Percentiles rank a stretch among this genome's conserved stretches.
phyloP scores from a whole-genome alignment of 2,888 invertebrate genomes.

The Spodoptera exigua region DNA sequence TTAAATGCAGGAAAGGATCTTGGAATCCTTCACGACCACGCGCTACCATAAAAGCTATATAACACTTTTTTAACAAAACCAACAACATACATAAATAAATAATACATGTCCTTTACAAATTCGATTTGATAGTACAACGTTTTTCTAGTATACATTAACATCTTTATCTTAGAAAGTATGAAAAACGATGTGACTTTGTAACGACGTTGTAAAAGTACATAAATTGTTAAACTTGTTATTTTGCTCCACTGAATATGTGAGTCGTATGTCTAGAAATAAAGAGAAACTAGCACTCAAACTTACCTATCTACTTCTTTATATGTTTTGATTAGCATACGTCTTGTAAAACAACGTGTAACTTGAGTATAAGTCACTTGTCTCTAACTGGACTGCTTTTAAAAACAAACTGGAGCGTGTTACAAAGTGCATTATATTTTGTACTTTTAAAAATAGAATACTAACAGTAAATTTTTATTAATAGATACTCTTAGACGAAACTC shows the following conservation, averaged over 20 bases:
- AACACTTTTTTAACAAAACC: conserved; percentile 24
- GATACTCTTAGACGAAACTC: too few species aligned
- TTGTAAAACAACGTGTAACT: not conserved
- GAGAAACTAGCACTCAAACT: conserved; percentile 3
- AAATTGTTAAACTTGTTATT: conserved; percentile 15
- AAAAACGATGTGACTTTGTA: conserved; percentile 41
- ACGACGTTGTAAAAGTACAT: conserved; percentile 29
- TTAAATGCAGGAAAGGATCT: too few species aligned
- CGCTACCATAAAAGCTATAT: conserved; percentile 8
- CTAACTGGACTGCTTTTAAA: not conserved
- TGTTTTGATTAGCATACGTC: conserved; percentile 1
- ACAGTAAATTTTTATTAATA: too few species aligned
- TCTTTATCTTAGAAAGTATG: conserved; percentile 25
- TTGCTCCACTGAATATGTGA: conserved; percentile 23
- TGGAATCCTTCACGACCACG: conserved; percentile 16
- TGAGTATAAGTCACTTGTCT: not conserved
- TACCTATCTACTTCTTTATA: conserved; percentile 3
- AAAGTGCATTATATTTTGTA: too few species aligned
- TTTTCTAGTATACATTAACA: conserved; percentile 39
- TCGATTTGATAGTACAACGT: conserved; percentile 23
- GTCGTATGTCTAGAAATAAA: not conserved
- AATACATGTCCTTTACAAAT: conserved; percentile 42
- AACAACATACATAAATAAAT: conserved; percentile 34
- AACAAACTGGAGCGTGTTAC: too few species aligned
- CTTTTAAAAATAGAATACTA: too few species aligned